phyloP scores from a whole-genome alignment of 2,797 vertebrate species.

The Mallotus villosus region DNA sequence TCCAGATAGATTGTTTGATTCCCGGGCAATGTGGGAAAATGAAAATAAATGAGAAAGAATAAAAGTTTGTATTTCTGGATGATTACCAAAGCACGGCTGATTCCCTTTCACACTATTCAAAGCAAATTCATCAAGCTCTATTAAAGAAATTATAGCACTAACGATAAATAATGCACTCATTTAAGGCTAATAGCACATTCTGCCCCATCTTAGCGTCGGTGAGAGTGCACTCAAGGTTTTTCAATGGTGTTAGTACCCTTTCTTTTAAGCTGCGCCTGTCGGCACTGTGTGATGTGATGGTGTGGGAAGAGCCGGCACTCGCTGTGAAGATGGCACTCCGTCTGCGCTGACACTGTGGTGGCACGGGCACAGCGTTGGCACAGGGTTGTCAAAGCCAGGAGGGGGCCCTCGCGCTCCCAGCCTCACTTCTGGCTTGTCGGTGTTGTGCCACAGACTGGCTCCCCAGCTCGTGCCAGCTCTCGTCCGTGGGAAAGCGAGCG shows the following conservation, averaged over 20 bases:
- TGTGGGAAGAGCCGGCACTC: background rate
- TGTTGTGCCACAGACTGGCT: constrained; percentile 40
- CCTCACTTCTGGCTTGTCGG: constrained; percentile 50
- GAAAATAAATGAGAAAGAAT: constrained; percentile 55
- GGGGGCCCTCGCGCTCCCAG: constrained; percentile 24
- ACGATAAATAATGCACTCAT: constrained; percentile 49
- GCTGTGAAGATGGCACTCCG: no score
- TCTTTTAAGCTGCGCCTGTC: no score
- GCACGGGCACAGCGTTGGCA: constrained; percentile 15
- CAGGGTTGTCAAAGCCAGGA: constrained; percentile 2
- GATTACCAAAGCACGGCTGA: constrained; percentile 16
- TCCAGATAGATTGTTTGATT: constrained; percentile 60
- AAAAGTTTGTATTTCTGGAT: constrained; percentile 46
- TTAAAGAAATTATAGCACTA: constrained; percentile 32
- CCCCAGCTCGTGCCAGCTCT: constrained; percentile 58
- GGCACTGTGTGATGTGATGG: no score
- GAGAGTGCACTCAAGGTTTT: background rate
- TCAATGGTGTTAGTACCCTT: background rate
- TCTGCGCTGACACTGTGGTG: background rate
- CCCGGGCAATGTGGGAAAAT: constrained; percentile 49
- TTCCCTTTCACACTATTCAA: constrained; percentile 31
- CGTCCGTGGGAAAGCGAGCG: constrained; percentile 43
- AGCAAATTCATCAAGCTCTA: constrained; percentile 37
- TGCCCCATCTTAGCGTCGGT: constrained; percentile 24
- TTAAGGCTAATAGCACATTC: constrained; percentile 43